Evolutionary conservation across 1,140 invertebrate species (phyloP).

Genomic region (Drosophila persimilis): DNA sequence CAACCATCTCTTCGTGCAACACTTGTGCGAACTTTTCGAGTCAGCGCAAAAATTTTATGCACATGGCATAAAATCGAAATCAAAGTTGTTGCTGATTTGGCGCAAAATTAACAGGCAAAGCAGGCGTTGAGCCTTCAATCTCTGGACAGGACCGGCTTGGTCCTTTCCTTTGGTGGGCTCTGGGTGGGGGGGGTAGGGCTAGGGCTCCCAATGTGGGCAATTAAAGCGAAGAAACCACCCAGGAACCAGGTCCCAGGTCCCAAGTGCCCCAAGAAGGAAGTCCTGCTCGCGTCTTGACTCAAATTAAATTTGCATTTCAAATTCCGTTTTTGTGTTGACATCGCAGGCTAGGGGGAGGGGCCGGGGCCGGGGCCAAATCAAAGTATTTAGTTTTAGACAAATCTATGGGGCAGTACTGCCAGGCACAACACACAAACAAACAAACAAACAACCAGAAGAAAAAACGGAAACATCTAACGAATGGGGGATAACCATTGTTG

Average conservation of each 20-base stretch:
- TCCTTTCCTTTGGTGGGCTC: conserved; percentile 18
- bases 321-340: conserved; percentile 65
- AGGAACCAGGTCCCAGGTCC: too few relatives aligned
- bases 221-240: conserved; percentile 29
- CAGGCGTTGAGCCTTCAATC: conserved; percentile 50
- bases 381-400: conserved; percentile 73
- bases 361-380: conserved; percentile 51
- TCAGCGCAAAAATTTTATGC: conserved; percentile 75
- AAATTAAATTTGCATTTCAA: conserved; percentile 82
- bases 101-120: conserved; percentile 76
- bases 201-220: conserved; percentile 16
- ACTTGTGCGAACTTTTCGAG: conserved; percentile 55
- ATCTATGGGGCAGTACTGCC: conserved; percentile 57
- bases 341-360: not conserved
- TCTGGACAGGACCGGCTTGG: conserved; percentile 9
- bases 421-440: conserved; percentile 30
- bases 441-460: conserved; percentile 11
- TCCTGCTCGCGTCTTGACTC: conserved; percentile 53
- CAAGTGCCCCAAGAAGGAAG: too few relatives aligned
- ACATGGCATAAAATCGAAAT: conserved; percentile 71
- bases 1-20: not conserved
- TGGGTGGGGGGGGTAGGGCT: too few relatives aligned
- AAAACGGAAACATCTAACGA: too few relatives aligned
- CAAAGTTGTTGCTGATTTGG: conserved; percentile 80
- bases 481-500: too few relatives aligned